Evolutionary conservation across 1,140 invertebrate species (phyloP), one percentile per base, ranked within the genome.

Genomic region (Globodera rostochiensis): DNA sequence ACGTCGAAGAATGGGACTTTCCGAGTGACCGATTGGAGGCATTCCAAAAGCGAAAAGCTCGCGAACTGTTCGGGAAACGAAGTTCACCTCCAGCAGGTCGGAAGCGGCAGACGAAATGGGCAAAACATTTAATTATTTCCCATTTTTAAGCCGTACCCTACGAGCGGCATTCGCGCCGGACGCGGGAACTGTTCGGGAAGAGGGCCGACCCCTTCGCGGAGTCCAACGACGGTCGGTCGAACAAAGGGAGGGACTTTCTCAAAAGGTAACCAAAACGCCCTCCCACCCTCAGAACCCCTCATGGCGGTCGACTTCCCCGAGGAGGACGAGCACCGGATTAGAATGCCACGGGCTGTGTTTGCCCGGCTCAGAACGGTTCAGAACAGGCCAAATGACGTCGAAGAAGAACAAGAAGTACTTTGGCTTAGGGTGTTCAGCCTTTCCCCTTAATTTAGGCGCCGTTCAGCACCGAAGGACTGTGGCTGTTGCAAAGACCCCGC

Each of bases 111-210:
- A 21, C 36, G 36, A 36, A 77, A 69, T 45, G 3, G 60, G 60
- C 53, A 77, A 57, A 53, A 36, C 9, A 64, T 64, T 11, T 4
- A 8, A 19, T 36, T 1, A 36, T 36, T 36, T 67, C 53, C 15
- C 64, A 15, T 75, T 53, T 46, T 70, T 45, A 21, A 13, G 47
- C 19, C 11, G 25, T 8, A 19, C n/a, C n/a, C 36, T 71, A 64
- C 3, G 80, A 57, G 45, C 64, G 71, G 57, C 80, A 74, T 15
- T 50, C 50, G 46, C 64, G 80, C 36, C 45, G 80, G 15, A 81
- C 49, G 13, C 57, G 80, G 53, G 80, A 81, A 76, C 57, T 81
- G 50, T 81, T 81, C 71, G 80, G 80, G 25, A 81, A 81, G 45
- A 60, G 80, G 45, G 64, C 80, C 36, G 69, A 71, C 4, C 69